These are phyloP conservation scores for Drymonia ruficornis DNA, from an alignment of 2,888 invertebrate species.

Conservation along the genomic window DNA sequence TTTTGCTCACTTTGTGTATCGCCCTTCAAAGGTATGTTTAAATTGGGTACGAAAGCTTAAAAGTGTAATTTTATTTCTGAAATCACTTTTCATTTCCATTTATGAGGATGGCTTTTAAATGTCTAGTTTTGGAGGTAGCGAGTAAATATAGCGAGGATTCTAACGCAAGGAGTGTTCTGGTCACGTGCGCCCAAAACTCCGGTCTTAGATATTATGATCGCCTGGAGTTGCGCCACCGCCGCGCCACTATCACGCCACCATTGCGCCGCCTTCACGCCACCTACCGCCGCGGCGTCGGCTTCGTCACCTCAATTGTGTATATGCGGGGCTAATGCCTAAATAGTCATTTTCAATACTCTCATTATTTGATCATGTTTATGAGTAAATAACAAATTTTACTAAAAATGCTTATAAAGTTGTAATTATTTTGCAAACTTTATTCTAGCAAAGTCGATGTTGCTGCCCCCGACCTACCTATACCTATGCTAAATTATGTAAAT, in stretches of 20 bases:
- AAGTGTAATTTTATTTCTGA: slow-evolving; percentile 1
- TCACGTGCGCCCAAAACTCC: slow-evolving; percentile 2
- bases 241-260: too few relatives aligned
- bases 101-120: neutral
- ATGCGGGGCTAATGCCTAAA: neutral
- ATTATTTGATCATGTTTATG: neutral
- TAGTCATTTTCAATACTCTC: neutral
- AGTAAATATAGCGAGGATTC: neutral
- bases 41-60: slow-evolving; percentile 2
- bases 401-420: too few relatives aligned
- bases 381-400: too few relatives aligned
- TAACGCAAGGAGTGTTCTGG: neutral
- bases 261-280: too few relatives aligned
- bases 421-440: too few relatives aligned
- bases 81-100: neutral
- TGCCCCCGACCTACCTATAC: too few relatives aligned
- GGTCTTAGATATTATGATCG: neutral
- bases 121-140: too few relatives aligned
- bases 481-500: too few relatives aligned
- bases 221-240: neutral
- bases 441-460: too few relatives aligned
- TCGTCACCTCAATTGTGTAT: too few relatives aligned
- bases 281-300: too few relatives aligned
- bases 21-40: slow-evolving; percentile 5
- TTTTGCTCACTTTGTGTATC: slow-evolving; percentile 1